phyloP scores from a whole-genome alignment of 1,140 invertebrate species.

The Planococcus citri region DNA sequence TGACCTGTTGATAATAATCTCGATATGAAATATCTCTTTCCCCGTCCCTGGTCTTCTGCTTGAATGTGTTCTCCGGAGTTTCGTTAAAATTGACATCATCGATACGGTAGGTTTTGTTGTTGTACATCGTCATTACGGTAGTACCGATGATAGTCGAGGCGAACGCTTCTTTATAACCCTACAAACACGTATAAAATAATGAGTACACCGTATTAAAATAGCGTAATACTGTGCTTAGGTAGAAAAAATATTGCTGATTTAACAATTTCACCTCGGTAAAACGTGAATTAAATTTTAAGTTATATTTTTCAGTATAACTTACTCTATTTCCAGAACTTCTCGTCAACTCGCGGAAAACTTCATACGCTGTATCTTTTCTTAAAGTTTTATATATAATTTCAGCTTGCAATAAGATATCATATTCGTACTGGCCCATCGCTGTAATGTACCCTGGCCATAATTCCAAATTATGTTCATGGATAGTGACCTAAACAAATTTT shows the following conservation, averaged over 20 bases:
- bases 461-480: constrained; percentile 41
- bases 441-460: constrained; percentile 67
- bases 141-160: constrained; percentile 23
- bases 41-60: constrained; percentile 48
- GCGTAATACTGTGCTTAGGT: not conserved
- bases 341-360: constrained; percentile 40
- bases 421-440: constrained; percentile 64
- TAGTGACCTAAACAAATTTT: constrained; percentile 31
- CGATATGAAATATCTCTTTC: constrained; percentile 39
- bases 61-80: constrained; percentile 42
- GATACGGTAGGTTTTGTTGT: constrained; percentile 61
- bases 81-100: constrained; percentile 68
- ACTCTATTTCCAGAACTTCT: constrained; percentile 32
- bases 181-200: no score
- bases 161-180: constrained; percentile 20
- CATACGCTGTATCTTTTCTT: constrained; percentile 41
- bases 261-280: no score
- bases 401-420: constrained; percentile 50
- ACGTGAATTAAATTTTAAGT: no score
- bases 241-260: not conserved
- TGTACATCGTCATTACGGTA: constrained; percentile 70
- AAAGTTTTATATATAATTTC: constrained; percentile 67
- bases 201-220: not conserved
- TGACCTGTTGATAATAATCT: constrained; percentile 61
- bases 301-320: no score